Evolutionary conservation across 2,113 vertebrate genomes (phyloP).

Genomic region (Chelonoidis abingdonii): DNA sequence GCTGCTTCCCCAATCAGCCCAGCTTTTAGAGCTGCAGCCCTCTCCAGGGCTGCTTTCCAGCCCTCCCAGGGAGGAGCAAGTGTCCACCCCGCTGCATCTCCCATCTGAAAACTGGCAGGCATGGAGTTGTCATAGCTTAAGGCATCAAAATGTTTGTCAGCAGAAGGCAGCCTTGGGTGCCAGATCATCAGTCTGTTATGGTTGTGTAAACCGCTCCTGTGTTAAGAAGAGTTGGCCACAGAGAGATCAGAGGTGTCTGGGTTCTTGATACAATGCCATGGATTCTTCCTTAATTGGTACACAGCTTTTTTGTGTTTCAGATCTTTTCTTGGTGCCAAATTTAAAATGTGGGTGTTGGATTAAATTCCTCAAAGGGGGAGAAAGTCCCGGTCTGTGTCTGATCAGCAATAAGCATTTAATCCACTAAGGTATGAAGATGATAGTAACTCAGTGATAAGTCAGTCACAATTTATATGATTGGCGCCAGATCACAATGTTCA

Average conservation of each 20-base stretch:
- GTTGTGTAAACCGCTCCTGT: neutral
- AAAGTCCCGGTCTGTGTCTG: neutral
- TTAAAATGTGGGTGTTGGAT: neutral
- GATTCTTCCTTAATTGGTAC: neutral
- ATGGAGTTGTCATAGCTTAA: neutral
- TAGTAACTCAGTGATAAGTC: rapidly evolving
- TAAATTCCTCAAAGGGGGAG: neutral
- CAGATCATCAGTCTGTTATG: rapidly evolving
- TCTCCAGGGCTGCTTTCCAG: too few species aligned
- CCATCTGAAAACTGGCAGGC: neutral
- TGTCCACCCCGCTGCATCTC: too few species aligned
- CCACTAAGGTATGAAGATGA: rapidly evolving
- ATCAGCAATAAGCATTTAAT: neutral
- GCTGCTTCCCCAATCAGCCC: too few species aligned
- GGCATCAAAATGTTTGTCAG: rapidly evolving
- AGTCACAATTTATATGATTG: rapidly evolving
- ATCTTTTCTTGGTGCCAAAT: neutral
- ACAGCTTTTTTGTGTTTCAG: neutral
- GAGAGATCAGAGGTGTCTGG: neutral
- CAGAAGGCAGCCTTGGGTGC: neutral
- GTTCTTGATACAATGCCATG: rapidly evolving
- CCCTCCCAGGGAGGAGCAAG: too few species aligned
- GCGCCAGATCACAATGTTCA: rapidly evolving
- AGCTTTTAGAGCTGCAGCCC: too few species aligned
- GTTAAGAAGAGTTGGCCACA: neutral